These are phyloP conservation scores for Microctenopoma steveboyesi DNA, from an alignment of 2,797 vertebrate species.

Conservation along the genomic window DNA sequence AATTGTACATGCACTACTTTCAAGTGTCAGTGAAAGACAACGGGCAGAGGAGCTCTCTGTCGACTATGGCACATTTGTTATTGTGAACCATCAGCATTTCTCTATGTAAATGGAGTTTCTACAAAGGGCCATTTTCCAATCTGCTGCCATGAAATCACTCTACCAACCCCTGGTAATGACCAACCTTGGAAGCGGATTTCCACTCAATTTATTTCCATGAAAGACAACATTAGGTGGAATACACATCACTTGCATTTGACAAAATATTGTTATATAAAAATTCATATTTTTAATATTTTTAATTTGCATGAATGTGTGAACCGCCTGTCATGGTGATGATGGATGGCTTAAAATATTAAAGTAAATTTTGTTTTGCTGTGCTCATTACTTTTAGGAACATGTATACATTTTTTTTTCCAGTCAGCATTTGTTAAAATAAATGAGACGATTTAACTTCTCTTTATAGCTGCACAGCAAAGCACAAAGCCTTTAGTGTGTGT, in stretches of 20 bases:
- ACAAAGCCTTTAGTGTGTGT: conserved; percentile 16
- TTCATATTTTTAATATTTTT: conserved; percentile 41
- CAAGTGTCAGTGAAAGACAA: conserved; percentile 95
- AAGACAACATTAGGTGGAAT: conserved; percentile 70
- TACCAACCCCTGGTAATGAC: conserved; percentile 85
- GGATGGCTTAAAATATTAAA: conserved; percentile 49
- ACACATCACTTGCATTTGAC: conserved; percentile 49
- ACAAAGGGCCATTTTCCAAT: conserved; percentile 96
- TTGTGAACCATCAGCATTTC: conserved; percentile 97
- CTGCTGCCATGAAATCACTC: conserved; percentile 93
- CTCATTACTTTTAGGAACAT: conserved; percentile 44
- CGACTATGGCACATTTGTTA: conserved; percentile 87
- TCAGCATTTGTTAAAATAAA: conserved; percentile 36
- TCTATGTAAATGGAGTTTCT: conserved; percentile 95
- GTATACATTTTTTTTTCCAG: conserved; percentile 14
- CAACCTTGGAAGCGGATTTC: conserved; percentile 74
- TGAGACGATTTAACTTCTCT: conserved; percentile 15
- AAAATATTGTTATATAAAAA: conserved; percentile 48
- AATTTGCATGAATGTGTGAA: conserved; percentile 35
- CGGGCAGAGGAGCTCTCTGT: conserved; percentile 87
- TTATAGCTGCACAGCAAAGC: not conserved
- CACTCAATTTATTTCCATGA: conserved; percentile 78
- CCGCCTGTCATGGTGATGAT: conserved; percentile 43
- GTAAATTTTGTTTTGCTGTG: conserved; percentile 28
- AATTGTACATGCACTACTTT: conserved; percentile 92